phyloP scores from a whole-genome alignment of 1,140 invertebrate genomes.

The Aphelinus atriplicis region DNA sequence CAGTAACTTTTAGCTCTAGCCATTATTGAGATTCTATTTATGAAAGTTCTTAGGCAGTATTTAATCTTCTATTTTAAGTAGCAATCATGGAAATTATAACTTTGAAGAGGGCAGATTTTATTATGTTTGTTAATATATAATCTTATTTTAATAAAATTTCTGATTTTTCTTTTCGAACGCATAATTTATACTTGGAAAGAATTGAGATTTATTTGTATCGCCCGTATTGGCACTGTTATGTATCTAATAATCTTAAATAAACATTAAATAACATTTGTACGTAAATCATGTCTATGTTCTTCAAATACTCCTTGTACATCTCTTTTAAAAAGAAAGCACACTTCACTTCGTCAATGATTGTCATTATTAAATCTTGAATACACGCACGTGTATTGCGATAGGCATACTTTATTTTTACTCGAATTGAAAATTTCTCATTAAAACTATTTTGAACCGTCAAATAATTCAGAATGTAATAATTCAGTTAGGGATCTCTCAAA shows the following conservation, averaged over 20 bases:
- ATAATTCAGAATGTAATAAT: no score
- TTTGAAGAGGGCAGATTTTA: constrained; percentile 9
- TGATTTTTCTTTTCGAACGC: constrained; percentile 24
- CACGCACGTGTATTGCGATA: no score
- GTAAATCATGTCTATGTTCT: no score
- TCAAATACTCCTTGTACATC: no score
- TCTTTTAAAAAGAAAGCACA: no score
- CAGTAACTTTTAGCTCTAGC: constrained; percentile 32
- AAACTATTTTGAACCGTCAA: background rate
- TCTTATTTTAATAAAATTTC: constrained; percentile 27
- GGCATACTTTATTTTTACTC: background rate
- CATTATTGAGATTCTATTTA: constrained; percentile 39
- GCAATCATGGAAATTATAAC: constrained; percentile 7
- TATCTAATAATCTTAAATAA: constrained; percentile 41
- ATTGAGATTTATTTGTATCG: constrained; percentile 37
- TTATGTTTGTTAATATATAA: constrained; percentile 40
- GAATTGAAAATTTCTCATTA: background rate
- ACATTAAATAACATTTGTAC: constrained; percentile 39
- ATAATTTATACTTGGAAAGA: constrained; percentile 28
- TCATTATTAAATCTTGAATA: no score
- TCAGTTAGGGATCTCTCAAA: no score
- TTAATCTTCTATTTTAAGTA: constrained; percentile 34
- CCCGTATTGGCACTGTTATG: constrained; percentile 36
- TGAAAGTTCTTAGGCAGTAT: constrained; percentile 34
- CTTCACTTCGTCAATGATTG: no score